These are phyloP conservation scores for Halcyon smyrnensis DNA, from an alignment of 2,797 vertebrate species.

Conservation along the genomic window DNA sequence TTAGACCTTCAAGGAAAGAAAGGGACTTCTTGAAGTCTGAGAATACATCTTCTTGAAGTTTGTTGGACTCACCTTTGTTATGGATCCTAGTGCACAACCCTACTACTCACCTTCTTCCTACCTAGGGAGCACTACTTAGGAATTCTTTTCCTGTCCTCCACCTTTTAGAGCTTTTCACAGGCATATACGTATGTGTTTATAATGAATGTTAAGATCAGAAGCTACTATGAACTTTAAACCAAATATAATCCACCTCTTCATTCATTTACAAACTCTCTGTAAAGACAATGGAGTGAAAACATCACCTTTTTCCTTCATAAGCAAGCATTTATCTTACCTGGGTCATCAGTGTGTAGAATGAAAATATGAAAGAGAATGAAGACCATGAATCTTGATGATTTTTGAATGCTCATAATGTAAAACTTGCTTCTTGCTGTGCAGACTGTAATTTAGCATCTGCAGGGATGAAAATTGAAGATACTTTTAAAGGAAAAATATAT, in stretches of 20 bases:
- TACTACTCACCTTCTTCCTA: neutral
- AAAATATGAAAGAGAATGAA: neutral
- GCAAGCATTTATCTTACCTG: neutral
- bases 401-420: neutral
- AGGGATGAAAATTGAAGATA: neutral
- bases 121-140: neutral
- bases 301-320: neutral
- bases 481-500: neutral
- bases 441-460: neutral
- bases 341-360: neutral
- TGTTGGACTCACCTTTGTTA: neutral
- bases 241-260: neutral
- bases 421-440: neutral
- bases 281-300: neutral
- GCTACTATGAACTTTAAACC: neutral
- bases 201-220: neutral
- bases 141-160: neutral
- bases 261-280: neutral
- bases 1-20: neutral
- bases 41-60: neutral
- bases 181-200: accelerated
- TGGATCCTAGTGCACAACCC: neutral
- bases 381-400: neutral
- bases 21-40: neutral
- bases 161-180: neutral